A percentile compares a stretch with the other conserved stretches of the same genome.
These are phyloP conservation scores for Loris lydekkerianus DNA, from an alignment of 2,797 vertebrate genomes.

Conservation along the genomic window DNA sequence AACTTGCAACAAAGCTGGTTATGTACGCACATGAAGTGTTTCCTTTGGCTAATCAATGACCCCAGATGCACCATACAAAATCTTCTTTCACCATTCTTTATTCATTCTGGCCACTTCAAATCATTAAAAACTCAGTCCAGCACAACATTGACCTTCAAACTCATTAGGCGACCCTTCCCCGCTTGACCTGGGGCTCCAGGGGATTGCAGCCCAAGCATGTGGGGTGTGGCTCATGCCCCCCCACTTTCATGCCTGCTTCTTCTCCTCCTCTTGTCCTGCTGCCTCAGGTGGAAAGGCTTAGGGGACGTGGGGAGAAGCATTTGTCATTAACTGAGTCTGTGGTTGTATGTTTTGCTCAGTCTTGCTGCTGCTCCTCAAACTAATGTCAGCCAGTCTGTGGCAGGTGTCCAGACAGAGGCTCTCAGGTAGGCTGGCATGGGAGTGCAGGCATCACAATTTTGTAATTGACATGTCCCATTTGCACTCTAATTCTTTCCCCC, in stretches of 20 bases:
- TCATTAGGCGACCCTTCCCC: not conserved
- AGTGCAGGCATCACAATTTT: not conserved
- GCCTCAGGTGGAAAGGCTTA: not conserved
- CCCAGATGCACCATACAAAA: not conserved
- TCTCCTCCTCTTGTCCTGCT: not conserved
- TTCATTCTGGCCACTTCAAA: slow-evolving; percentile 6
- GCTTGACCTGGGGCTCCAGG: not conserved
- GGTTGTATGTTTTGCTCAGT: not conserved
- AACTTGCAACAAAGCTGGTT: not conserved
- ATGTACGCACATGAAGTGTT: not conserved
- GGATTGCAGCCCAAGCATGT: not conserved
- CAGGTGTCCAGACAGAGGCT: not conserved
- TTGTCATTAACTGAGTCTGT: not conserved
- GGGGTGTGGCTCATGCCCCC: not conserved
- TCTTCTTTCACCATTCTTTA: not conserved
- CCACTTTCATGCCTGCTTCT: not conserved
- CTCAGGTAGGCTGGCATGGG: not conserved
- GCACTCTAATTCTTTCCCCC: not conserved
- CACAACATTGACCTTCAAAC: not conserved
- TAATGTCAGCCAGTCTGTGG: not conserved
- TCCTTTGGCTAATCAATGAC: not conserved
- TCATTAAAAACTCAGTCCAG: not conserved
- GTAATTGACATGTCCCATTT: not conserved
- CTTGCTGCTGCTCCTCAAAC: not conserved
- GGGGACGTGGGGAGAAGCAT: not conserved